Evolutionary conservation across 2,888 invertebrate species (phyloP), one percentile per base, ranked within the genome.

Genomic region (Notocelia uddmanniana): DNA sequence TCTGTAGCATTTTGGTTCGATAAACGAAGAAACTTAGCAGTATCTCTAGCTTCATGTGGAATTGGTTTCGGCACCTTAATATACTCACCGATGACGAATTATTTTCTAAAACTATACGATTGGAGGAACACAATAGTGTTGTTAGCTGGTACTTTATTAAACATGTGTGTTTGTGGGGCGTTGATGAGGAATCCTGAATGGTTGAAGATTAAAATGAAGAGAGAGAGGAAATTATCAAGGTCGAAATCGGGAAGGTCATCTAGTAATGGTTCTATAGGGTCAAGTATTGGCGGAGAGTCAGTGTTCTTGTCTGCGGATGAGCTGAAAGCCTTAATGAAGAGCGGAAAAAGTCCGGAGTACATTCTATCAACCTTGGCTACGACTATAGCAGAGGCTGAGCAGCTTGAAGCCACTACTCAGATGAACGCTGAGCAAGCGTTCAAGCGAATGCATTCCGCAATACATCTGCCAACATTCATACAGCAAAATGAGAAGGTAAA

Each of bases 1-100:
- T 97, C 97, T 54, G 97, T 98, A 54, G 98, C 98, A 0, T 98
- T 97, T 85, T 98, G 98, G 96, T 98, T 98, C 82, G 98, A 98
- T 81, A 97, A 97, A 84, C 96, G 96, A 84, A 95, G 98, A 66
- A 97, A 97, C 37, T 93, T 98, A 74, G 98, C 98, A 1, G 97
- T 98, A 0, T 97, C 98, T 8, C 91, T 98, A 69, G 97, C 97
- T 0, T 97, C 97, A 0, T 97, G 97, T 76, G 98, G 98, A 2
- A 97, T 97, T 0, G 98, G 98, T 0, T 96, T 98, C 73, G 98
- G 98, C 21, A 98, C 98, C 0, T 96, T 98, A 80, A 90, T 98
- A n/a, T 98, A 97, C 87, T 97, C 98, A 1, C 97, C 97, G 0
- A 92, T 98, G 85, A 97, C 97, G 0, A 95, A 96, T 69, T 96